Conservation (phyloP, 2,797 vertebrate genomes). For the Pipistrellus kuhlii region DNA sequence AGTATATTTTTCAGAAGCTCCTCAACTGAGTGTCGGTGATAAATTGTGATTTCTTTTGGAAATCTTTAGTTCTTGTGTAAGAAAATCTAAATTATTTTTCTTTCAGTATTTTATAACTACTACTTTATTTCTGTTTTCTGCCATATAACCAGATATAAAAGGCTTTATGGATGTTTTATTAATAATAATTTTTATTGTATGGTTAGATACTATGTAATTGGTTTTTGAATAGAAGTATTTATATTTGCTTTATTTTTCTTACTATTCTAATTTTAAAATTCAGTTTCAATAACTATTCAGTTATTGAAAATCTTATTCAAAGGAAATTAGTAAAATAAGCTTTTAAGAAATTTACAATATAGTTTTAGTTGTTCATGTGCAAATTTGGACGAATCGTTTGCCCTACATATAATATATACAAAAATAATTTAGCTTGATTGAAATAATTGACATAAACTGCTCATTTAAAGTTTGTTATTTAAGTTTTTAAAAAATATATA, state of each 20-base stretch:
- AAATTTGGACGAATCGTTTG: slow-evolving; percentile 21
- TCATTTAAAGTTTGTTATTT: neutral
- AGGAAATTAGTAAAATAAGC: neutral
- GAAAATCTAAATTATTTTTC: slow-evolving; percentile 6
- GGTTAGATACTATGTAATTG: neutral
- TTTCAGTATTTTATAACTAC: neutral
- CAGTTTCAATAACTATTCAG: neutral
- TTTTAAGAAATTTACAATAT: neutral
- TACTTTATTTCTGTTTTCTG: neutral
- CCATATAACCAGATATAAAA: neutral
- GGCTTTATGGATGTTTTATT: neutral
- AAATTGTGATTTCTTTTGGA: neutral
- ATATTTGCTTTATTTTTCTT: neutral
- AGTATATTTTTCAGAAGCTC: slow-evolving; percentile 24
- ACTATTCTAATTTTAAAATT: slow-evolving; percentile 50
- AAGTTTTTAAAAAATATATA: neutral
- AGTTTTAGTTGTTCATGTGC: neutral
- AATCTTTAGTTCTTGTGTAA: neutral
- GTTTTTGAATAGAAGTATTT: slow-evolving; percentile 12
- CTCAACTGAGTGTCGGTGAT: neutral
- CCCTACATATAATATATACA: neutral
- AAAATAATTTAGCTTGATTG: slow-evolving; percentile 19
- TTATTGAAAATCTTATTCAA: slow-evolving; percentile 30
- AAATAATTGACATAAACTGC: neutral
- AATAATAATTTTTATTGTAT: neutral